Conservation (phyloP, 2,888 invertebrate species). For the Drosophila quinaria region DNA sequence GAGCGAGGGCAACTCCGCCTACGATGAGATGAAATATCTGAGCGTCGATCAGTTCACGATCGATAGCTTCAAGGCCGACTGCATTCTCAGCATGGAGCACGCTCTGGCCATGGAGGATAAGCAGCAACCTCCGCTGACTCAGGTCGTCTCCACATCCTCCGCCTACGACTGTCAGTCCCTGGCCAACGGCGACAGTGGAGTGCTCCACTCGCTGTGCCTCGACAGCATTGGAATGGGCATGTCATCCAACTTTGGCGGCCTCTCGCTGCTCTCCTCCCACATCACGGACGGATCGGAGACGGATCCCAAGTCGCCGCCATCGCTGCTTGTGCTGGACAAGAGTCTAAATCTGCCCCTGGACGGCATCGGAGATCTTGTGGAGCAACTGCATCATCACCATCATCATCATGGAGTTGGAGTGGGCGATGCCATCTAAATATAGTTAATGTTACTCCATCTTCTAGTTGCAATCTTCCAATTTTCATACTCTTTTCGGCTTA, state of each 20-base stretch:
- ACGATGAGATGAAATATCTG: constrained; percentile 86
- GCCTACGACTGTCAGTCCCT: constrained; percentile 25
- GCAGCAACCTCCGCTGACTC: constrained; percentile 47
- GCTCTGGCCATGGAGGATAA: constrained; percentile 79
- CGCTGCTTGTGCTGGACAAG: constrained; percentile 84
- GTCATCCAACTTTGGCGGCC: constrained; percentile 59
- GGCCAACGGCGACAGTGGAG: constrained; percentile 17
- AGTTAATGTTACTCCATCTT: constrained; percentile 54
- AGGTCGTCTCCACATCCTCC: constrained; percentile 16
- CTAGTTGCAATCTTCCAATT: constrained; percentile 26
- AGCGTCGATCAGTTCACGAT: constrained; percentile 86
- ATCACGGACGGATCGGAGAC: constrained; percentile 32
- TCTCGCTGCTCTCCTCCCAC: constrained; percentile 58
- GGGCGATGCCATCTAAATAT: constrained; percentile 30
- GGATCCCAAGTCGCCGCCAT: constrained; percentile 80
- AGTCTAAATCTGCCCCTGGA: constrained; percentile 84
- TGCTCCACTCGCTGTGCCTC: constrained; percentile 68
- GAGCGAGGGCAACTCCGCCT: constrained; percentile 75
- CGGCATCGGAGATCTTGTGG: constrained; percentile 83
- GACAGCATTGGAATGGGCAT: constrained; percentile 70
- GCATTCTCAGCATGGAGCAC: constrained; percentile 85
- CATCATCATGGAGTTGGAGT: constrained; percentile 50
- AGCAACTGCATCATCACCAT: constrained; percentile 76
- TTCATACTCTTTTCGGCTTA: constrained; percentile 22
- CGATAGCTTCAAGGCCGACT: constrained; percentile 85